phyloP scores from a whole-genome alignment of 2,888 invertebrate genomes.

The Tuta absoluta region DNA sequence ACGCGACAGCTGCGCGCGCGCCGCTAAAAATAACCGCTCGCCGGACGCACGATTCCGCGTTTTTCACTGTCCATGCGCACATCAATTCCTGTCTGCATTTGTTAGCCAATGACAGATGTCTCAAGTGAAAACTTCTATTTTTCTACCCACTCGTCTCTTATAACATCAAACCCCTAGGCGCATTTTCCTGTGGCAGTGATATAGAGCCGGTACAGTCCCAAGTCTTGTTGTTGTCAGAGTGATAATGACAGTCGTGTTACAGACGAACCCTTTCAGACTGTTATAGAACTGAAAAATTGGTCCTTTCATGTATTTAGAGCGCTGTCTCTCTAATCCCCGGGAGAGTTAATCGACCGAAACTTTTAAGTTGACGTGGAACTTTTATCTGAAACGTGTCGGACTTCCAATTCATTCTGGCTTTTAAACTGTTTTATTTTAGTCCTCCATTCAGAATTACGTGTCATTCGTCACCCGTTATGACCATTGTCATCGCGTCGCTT shows the following conservation, averaged over 20 bases:
- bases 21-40: conserved; percentile 32
- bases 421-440: not conserved
- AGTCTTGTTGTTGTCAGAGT: conserved; percentile 64
- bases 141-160: conserved; percentile 36
- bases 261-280: conserved; percentile 59
- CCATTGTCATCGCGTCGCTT: conserved; percentile 11
- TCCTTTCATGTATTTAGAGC: conserved; percentile 22
- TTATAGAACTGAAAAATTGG: conserved; percentile 57
- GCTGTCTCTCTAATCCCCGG: conserved; percentile 11
- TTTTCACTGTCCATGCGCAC: conserved; percentile 77
- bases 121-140: conserved; percentile 42
- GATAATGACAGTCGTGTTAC: conserved; percentile 68
- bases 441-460: conserved; percentile 9
- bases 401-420: conserved; percentile 7
- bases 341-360: conserved; percentile 10
- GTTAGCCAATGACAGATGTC: conserved; percentile 79
- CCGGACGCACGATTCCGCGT: conserved; percentile 74
- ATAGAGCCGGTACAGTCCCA: conserved; percentile 41
- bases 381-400: not conserved
- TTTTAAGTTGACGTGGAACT: conserved; percentile 12
- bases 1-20: conserved; percentile 66
- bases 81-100: conserved; percentile 78
- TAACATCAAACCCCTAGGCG: conserved; percentile 37
- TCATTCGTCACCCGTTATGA: not conserved
- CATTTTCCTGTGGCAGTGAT: conserved; percentile 36